Conservation (phyloP, 2,797 vertebrate genomes). For the Falco peregrinus region DNA sequence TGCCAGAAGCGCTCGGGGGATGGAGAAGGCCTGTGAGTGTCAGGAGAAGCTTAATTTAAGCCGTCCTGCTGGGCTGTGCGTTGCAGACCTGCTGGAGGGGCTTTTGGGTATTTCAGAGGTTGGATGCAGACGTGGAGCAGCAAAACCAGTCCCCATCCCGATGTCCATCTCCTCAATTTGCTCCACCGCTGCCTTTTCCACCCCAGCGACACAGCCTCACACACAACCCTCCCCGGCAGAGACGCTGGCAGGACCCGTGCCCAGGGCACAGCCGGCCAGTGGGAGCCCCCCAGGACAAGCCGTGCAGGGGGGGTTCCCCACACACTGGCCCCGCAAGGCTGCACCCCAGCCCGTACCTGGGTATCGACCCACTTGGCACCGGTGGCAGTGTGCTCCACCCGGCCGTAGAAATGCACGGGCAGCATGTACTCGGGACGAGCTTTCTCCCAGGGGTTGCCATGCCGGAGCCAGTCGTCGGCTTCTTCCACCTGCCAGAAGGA, state of each 20-base stretch:
- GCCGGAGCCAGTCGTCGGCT: conserved; percentile 94
- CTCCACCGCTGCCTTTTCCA: neutral
- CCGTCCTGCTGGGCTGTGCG: accelerated
- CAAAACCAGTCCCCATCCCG: neutral
- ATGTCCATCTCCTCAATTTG: accelerated
- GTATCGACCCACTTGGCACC: conserved; percentile 91
- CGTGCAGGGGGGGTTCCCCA: accelerated
- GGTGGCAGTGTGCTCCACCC: conserved; percentile 79
- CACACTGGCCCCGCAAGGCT: accelerated
- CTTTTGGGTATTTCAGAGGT: neutral
- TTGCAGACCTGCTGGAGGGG: neutral
- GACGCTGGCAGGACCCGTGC: neutral
- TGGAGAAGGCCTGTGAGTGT: neutral
- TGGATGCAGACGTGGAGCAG: neutral
- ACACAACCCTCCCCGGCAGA: accelerated
- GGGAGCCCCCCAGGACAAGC: neutral
- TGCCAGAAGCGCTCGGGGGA: neutral
- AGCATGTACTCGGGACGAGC: conserved; percentile 95
- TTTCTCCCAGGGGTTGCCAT: conserved; percentile 98
- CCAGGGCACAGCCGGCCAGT: neutral
- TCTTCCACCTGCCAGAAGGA: conserved; percentile 86
- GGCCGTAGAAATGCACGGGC: conserved; percentile 95
- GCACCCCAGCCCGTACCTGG: conserved; percentile 78
- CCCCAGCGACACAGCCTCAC: neutral
- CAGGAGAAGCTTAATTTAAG: neutral